phyloP scores from a whole-genome alignment of 2,888 invertebrate genomes.

The Drosophila borealis region DNA sequence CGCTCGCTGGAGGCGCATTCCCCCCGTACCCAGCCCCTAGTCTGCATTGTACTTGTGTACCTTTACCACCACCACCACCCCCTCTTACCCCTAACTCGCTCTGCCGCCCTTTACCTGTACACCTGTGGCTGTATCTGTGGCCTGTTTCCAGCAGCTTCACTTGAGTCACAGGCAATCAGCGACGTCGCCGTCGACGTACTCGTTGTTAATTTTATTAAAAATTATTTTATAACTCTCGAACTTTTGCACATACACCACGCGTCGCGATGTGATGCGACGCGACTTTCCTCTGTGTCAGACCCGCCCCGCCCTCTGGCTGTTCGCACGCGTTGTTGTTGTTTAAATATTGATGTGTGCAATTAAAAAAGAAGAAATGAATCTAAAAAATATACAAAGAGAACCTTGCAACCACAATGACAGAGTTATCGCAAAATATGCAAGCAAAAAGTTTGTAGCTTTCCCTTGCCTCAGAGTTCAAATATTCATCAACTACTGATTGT shows the following conservation, averaged over 20 bases:
- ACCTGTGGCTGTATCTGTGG: slow-evolving; percentile 50
- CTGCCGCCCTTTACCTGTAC: slow-evolving; percentile 11
- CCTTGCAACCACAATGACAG: slow-evolving; percentile 7
- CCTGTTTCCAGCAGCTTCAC: slow-evolving; percentile 40
- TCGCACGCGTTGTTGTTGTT: slow-evolving; percentile 32
- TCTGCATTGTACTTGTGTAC: slow-evolving; percentile 12
- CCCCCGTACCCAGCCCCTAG: not conserved
- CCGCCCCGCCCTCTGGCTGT: not conserved
- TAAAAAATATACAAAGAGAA: not conserved
- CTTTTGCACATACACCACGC: slow-evolving; percentile 48
- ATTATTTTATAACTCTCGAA: slow-evolving; percentile 77
- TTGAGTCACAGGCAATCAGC: slow-evolving; percentile 54
- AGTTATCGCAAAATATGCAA: slow-evolving; percentile 27
- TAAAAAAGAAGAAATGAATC: slow-evolving; percentile 31
- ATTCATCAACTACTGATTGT: slow-evolving; percentile 24
- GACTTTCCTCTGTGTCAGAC: slow-evolving; percentile 25
- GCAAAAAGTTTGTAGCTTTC: slow-evolving; percentile 23
- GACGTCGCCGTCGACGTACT: slow-evolving; percentile 35
- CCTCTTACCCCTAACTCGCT: not conserved
- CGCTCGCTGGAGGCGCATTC: slow-evolving; percentile 48
- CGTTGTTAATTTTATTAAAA: slow-evolving; percentile 84
- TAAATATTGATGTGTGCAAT: slow-evolving; percentile 65
- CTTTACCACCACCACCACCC: not conserved
- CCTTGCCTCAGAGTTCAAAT: not conserved
- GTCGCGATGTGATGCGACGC: slow-evolving; percentile 14